Conservation (phyloP, 2,888 invertebrate species). For the Dolomedes plantarius region DNA sequence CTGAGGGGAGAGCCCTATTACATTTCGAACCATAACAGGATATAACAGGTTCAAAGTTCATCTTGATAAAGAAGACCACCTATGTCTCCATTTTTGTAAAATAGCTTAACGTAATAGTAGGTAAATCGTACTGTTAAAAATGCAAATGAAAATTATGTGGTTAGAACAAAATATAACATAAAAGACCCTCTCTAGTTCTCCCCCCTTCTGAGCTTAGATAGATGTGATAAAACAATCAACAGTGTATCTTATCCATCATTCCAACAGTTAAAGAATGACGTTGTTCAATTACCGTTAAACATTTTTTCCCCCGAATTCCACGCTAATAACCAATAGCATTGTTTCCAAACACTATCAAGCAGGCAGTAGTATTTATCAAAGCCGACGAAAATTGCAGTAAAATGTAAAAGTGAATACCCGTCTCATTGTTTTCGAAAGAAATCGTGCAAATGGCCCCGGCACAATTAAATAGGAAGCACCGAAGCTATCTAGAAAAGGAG, state of each 20-base stretch:
- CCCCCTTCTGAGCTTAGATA: too few relatives aligned
- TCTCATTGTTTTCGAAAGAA: slow-evolving; percentile 31
- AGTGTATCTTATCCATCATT: not conserved
- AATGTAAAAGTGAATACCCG: slow-evolving; percentile 11
- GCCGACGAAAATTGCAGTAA: slow-evolving; percentile 6
- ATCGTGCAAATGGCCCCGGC: slow-evolving; percentile 40
- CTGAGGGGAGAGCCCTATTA: too few relatives aligned
- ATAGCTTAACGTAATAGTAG: too few relatives aligned
- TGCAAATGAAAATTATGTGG: too few relatives aligned
- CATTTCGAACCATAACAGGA: too few relatives aligned
- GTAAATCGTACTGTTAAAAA: too few relatives aligned
- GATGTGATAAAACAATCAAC: slow-evolving; percentile 5
- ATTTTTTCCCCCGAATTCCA: not conserved
- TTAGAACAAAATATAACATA: too few relatives aligned
- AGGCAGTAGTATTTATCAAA: slow-evolving; percentile 2
- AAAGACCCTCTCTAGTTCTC: too few relatives aligned
- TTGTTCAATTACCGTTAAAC: slow-evolving; percentile 14
- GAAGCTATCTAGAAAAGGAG: slow-evolving; percentile 26
- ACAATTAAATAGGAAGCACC: slow-evolving; percentile 33
- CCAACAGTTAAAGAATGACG: not conserved
- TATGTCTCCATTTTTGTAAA: too few relatives aligned
- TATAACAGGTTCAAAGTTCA: too few relatives aligned
- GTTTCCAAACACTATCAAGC: slow-evolving; percentile 7
- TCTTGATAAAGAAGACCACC: too few relatives aligned
- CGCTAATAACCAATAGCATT: slow-evolving; percentile 7